phyloP scores from a whole-genome alignment of 2,113 vertebrate genomes.

The Cyprinus carpio region DNA sequence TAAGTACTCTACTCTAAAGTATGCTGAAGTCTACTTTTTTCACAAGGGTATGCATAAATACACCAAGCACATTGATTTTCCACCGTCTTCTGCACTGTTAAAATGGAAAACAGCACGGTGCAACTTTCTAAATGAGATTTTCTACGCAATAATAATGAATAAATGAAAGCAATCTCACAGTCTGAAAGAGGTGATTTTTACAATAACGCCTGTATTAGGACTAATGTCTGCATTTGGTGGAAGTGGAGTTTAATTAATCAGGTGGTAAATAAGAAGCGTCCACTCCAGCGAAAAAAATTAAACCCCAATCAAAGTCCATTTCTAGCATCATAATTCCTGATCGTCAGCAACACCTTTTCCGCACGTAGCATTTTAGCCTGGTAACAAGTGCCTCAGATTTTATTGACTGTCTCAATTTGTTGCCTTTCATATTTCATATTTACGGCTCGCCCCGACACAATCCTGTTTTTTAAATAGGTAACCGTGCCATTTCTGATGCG shows the following conservation, averaged over 20 bases:
- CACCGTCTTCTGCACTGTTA: neutral
- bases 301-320: constrained; percentile 85
- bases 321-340: constrained; percentile 88
- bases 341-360: constrained; percentile 82
- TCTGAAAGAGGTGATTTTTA: constrained; percentile 76
- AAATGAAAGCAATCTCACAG: constrained; percentile 76
- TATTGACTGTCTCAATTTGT: constrained; percentile 92
- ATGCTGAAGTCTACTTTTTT: neutral
- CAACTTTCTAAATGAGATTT: constrained; percentile 58
- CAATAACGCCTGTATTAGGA: constrained; percentile 75
- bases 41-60: constrained; percentile 28
- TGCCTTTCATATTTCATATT: constrained; percentile 91
- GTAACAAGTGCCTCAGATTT: constrained; percentile 89
- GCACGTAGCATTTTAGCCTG: constrained; percentile 74
- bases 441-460: constrained; percentile 83
- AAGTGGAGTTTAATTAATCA: constrained; percentile 74
- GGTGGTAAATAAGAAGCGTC: constrained; percentile 74
- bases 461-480: constrained; percentile 85
- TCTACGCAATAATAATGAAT: constrained; percentile 78
- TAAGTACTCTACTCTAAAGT: neutral
- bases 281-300: constrained; percentile 78
- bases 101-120: constrained; percentile 33
- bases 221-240: constrained; percentile 74
- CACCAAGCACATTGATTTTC: constrained; percentile 29
- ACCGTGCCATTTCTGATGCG: constrained; percentile 86